Conservation (phyloP, 2,113 vertebrate species). For the Macroglossus sobrinus region DNA sequence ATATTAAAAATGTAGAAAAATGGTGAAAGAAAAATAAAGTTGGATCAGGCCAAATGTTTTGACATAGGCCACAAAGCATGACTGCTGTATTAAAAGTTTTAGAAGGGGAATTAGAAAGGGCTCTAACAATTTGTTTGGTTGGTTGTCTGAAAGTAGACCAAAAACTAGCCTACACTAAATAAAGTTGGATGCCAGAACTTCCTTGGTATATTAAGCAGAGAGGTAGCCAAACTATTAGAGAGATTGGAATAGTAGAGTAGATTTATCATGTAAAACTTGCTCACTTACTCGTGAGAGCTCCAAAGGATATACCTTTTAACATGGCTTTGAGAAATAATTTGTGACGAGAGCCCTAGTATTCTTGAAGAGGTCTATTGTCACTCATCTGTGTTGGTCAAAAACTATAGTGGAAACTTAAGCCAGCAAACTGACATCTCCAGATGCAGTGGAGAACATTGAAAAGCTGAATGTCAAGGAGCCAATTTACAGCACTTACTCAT, state of each 20-base stretch:
- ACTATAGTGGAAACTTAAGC: background rate
- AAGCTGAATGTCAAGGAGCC: background rate
- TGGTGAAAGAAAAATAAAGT: background rate
- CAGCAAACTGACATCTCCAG: background rate
- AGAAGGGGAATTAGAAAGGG: background rate
- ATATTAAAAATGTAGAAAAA: background rate
- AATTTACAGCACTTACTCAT: background rate
- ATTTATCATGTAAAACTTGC: background rate
- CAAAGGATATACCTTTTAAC: background rate
- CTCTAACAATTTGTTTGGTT: background rate
- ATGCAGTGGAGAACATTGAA: background rate
- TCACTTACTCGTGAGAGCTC: background rate
- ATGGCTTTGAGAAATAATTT: background rate
- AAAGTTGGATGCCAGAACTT: background rate
- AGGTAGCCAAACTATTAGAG: background rate
- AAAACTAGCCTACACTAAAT: background rate
- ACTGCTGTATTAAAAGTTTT: background rate
- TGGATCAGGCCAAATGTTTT: background rate
- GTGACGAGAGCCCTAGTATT: background rate
- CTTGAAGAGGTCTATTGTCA: background rate
- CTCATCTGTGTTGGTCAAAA: background rate
- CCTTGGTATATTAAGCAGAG: background rate
- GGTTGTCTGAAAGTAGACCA: background rate
- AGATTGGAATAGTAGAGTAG: background rate
- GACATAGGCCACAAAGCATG: background rate